Evolutionary conservation across 2,888 invertebrate species (phyloP).

Genomic region (Sisyra terminalis): DNA sequence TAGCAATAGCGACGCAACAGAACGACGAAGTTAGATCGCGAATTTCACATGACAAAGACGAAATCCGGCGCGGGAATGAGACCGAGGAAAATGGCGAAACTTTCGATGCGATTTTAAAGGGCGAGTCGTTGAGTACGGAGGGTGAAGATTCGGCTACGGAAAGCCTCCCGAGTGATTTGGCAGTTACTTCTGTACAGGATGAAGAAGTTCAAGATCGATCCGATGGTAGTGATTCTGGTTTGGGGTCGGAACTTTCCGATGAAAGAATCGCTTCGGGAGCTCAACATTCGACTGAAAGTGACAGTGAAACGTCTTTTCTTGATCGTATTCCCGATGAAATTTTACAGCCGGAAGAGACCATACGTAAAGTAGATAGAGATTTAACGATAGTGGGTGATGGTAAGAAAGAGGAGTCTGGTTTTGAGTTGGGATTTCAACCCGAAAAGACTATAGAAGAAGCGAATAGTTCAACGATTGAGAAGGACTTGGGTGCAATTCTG

Average conservation of each 20-base stretch:
- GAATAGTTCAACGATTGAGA: slow-evolving; percentile 9
- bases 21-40: slow-evolving; percentile 1
- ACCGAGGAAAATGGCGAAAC: slow-evolving; percentile 27
- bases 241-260: slow-evolving; percentile 58
- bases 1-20: background rate
- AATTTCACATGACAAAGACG: background rate
- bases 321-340: slow-evolving; percentile 28
- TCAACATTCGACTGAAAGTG: slow-evolving; percentile 23
- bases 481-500: slow-evolving; percentile 11
- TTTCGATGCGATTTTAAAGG: slow-evolving; percentile 12
- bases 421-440: background rate
- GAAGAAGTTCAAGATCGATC: slow-evolving; percentile 51
- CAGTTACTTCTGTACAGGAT: slow-evolving; percentile 28
- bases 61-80: background rate
- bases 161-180: slow-evolving; percentile 35
- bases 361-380: background rate
- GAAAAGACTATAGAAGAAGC: background rate
- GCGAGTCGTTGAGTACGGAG: slow-evolving; percentile 32
- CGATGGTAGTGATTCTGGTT: slow-evolving; percentile 71
- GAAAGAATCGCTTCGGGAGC: slow-evolving; percentile 24
- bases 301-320: slow-evolving; percentile 34
- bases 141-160: slow-evolving; percentile 46
- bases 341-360: slow-evolving; percentile 12
- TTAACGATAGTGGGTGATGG: slow-evolving; percentile 9
- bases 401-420: slow-evolving; percentile 14